Conservation (phyloP, 1,140 invertebrate species). For the Acromyrmex charruanus region DNA sequence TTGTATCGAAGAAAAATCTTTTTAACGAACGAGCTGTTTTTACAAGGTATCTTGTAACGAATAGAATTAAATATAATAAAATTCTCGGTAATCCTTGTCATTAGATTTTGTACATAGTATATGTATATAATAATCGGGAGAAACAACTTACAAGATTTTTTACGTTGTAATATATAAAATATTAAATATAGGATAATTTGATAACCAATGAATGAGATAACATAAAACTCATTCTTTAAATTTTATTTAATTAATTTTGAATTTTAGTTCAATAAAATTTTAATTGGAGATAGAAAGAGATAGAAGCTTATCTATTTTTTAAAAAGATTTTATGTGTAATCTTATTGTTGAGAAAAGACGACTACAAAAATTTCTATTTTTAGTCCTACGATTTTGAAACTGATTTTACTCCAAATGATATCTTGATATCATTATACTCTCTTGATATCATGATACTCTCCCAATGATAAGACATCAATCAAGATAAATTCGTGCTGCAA, state of each 20-base stretch:
- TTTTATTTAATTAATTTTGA: background rate
- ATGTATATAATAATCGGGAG: background rate
- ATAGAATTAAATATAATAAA: conserved; percentile 2
- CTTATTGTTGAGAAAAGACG: no score
- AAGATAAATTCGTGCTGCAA: no score
- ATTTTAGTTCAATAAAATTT: conserved; percentile 9
- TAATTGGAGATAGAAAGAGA: background rate
- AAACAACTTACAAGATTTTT: background rate
- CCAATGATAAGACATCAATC: no score
- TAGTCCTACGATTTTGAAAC: no score
- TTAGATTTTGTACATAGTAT: no score
- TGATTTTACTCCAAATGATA: no score
- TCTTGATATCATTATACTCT: no score
- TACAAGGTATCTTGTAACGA: background rate
- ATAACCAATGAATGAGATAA: background rate
- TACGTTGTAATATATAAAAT: background rate
- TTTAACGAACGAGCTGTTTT: background rate
- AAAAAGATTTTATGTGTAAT: background rate
- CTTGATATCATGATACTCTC: no score
- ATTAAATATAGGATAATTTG: background rate
- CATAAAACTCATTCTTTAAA: background rate
- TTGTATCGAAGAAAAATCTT: background rate
- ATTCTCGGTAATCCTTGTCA: background rate
- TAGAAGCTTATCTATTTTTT: no score
- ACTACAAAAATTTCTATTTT: no score